Evolutionary conservation across 2,888 invertebrate species (phyloP), one percentile per base, ranked within the genome.

Genomic region (Lymantria monacha): DNA sequence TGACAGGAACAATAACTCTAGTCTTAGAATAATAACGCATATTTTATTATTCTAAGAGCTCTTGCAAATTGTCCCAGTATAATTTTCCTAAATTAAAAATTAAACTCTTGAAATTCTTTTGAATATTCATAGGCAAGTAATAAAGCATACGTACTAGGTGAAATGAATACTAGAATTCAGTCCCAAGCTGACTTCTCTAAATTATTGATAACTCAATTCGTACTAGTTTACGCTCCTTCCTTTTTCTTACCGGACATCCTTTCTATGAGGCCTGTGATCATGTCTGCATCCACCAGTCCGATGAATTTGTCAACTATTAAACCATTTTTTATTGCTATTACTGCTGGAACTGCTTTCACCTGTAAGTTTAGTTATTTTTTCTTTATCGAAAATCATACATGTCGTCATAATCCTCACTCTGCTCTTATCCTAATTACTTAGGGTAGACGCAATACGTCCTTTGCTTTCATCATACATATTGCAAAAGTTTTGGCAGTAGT

Each of bases 281-380:
- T 95, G 66, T 94, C 93, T 0, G 95, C 93, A 76, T 96, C 96
- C 0, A 96, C 96, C n/a, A 97, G 81, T 0, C 97, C 97, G 61
- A 97, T 96, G 78, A 97, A 97, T 81, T 97, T 97, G 82, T 97
- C 96, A 13, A 96, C 95, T 46, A 97, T 95, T 22, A 96, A 91
- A 1, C 97, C 97, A 75, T 96, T 95, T 49, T 94, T 94, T 47
- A 97, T 95, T 9, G 96, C 97, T 77, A 97, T 93, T 9, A 96
- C 94, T 0, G 95, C 95, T 30, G 96, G 96, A 0, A 96, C 96
- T 31, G 96, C 96, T 85, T 96, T 96, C 0, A 96, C 96, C 91
- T 91, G 79, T 0, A 78, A 81, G 31, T 37, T 22, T 22, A 22
- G 22, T 22, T 22, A 5, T 22, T 22, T 5, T 22, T 22, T 5